phyloP scores from a whole-genome alignment of 2,797 vertebrate species.

The Coregonus ussuriensis region DNA sequence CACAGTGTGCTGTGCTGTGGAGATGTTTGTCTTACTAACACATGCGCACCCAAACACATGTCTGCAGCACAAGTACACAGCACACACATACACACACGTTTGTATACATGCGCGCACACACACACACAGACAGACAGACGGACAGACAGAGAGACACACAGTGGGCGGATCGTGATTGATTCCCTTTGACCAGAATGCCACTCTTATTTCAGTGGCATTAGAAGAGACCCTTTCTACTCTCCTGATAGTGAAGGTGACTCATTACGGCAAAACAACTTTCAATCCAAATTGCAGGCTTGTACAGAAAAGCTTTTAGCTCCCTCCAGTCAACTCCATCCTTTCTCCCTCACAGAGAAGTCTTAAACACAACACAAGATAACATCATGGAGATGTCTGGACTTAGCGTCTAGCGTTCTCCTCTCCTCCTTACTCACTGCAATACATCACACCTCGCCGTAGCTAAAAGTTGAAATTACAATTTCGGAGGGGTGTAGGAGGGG shows the following conservation, averaged over 20 bases:
- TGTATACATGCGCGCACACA: not conserved
- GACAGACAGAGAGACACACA: not conserved
- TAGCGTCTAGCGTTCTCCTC: not conserved
- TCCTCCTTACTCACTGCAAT: not conserved
- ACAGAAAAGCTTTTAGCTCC: slow-evolving; percentile 1
- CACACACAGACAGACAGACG: slow-evolving; percentile 9
- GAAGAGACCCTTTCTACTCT: not conserved
- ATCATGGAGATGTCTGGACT: not conserved
- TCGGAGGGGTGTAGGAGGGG: no score
- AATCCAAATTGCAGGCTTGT: not conserved
- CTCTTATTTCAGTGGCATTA: not conserved
- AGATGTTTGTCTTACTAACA: not conserved
- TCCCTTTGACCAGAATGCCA: not conserved
- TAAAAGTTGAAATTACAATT: not conserved
- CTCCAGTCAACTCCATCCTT: not conserved
- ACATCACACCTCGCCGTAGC: not conserved
- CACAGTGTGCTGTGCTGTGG: not conserved
- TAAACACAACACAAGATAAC: not conserved
- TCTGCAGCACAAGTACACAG: not conserved
- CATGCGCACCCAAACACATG: not conserved
- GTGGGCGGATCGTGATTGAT: not conserved
- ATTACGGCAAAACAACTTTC: not conserved
- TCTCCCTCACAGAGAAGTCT: not conserved
- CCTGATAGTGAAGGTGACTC: not conserved
- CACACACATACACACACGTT: not conserved